These are phyloP conservation scores for Parthenolecanium corni DNA, from an alignment of 2,888 invertebrate genomes.

Conservation along the genomic window DNA sequence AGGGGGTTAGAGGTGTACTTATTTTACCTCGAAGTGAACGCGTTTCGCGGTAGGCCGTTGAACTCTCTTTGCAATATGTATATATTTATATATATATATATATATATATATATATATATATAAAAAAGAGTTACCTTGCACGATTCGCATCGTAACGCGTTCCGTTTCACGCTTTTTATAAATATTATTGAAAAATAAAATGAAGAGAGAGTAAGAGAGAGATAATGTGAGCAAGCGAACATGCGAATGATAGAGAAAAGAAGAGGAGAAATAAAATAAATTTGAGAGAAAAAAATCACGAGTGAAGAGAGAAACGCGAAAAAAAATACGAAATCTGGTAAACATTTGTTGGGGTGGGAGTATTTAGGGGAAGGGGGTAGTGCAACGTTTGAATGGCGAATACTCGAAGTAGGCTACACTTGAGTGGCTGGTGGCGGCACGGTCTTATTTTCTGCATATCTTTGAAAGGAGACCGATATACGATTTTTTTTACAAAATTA, in stretches of 20 bases:
- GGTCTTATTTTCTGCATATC: not conserved
- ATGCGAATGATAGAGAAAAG: too few species aligned
- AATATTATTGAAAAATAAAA: not conserved
- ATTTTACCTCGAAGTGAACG: slow-evolving; percentile 12
- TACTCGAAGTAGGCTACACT: too few species aligned
- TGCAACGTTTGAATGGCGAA: not conserved
- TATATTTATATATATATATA: too few species aligned
- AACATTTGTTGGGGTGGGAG: too few species aligned
- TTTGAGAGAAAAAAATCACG: too few species aligned
- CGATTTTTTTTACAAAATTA: too few species aligned
- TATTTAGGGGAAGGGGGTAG: too few species aligned
- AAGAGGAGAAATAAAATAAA: too few species aligned
- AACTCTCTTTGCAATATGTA: slow-evolving; percentile 13
- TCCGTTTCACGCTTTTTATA: slow-evolving; percentile 20
- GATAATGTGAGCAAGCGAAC: not conserved
- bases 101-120: too few species aligned
- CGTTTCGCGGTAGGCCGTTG: slow-evolving; percentile 14
- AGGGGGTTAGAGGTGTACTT: not conserved
- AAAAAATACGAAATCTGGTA: too few species aligned
- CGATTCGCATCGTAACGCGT: slow-evolving; percentile 16
- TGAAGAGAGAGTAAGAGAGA: not conserved
- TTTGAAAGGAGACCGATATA: not conserved
- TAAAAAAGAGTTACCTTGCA: slow-evolving; percentile 16
- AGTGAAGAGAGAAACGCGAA: too few species aligned
- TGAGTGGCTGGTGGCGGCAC: not conserved